Base-by-base conservation (phyloP, 2,888 invertebrate genomes). In the Sesia bembeciformis region DNA sequence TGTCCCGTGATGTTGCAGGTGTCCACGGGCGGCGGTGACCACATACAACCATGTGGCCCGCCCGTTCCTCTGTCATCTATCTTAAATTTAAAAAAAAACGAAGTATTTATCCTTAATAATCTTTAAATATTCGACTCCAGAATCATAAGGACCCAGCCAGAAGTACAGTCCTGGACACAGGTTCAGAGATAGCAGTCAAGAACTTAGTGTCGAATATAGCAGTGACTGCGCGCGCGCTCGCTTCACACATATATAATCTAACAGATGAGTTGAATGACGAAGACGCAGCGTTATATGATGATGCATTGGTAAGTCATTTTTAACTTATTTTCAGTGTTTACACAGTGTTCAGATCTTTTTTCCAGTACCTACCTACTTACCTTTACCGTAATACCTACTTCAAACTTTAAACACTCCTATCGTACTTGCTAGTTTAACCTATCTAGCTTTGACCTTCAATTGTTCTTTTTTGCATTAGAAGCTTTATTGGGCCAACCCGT, bases 161-260 rank as follows among this genome's bases (percentile, higher is more conserved):
- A 53, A 90, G 88, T 52, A 92, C 94, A 0, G 90, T 95, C 52
- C 80, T 94, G 8, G 95, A 95, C 76, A 81, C 83, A 0, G 84
- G 90, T 3, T 90, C 91, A 3, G 90, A 89, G 56, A 80, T 92
- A 0, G 87, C 93, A 62, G 62, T 92, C 23, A 86, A 91, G 51
- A 89, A 87, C 54, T 78, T 97, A 8, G 81, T 91, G 0, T 78
- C 84, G 53, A 96, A 97, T 78, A 93, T 96, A 0, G 92, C 92
- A 68, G 81, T 93, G 7, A 90, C 96, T 41, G 97, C 96, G 1
- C 95, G 97, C 71, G 94, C 97, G 0, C 89, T 98, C 54, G 96
- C 96, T 49, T 94, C 92, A 40, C 94, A 94, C 71, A 88, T 96
- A 52, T 97, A 95, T 80, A 95, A 95, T 78, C 82, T 94, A 4